These are phyloP conservation scores for Choloepus didactylus DNA, from an alignment of 2,797 vertebrate genomes.

Conservation along the genomic window DNA sequence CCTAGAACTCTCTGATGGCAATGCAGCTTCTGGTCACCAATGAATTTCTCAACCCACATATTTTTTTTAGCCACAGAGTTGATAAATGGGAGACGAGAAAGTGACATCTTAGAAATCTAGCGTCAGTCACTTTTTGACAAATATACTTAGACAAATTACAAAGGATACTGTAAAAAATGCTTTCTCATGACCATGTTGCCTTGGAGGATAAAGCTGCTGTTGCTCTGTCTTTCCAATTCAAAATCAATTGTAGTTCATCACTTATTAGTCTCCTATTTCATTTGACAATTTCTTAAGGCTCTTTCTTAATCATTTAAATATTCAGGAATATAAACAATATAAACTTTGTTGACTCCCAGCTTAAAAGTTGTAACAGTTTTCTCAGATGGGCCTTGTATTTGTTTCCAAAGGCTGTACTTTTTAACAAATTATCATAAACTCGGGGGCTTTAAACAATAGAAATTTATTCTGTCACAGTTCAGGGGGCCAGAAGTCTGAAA, in stretches of 20 bases:
- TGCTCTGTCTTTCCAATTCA: neutral
- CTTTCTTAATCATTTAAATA: constrained; percentile 53
- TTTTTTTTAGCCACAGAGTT: neutral
- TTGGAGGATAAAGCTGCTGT: neutral
- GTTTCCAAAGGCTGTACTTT: too few relatives aligned
- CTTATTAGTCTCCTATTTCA: constrained; percentile 34
- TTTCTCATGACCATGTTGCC: neutral
- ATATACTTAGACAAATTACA: neutral
- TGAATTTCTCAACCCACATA: neutral
- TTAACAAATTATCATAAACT: too few relatives aligned
- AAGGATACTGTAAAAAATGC: constrained; percentile 1
- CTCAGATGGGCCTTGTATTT: neutral
- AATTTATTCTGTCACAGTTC: too few relatives aligned
- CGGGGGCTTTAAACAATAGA: too few relatives aligned
- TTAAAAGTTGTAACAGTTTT: constrained; percentile 37
- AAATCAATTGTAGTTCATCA: constrained; percentile 57
- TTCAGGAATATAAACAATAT: constrained; percentile 46
- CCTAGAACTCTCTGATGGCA: neutral
- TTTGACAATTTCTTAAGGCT: constrained; percentile 40
- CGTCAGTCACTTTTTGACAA: constrained; percentile 11
- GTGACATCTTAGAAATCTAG: neutral
- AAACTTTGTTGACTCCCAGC: neutral
- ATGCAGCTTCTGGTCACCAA: neutral
- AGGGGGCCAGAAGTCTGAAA: too few relatives aligned
- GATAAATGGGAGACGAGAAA: neutral